Base-by-base conservation (phyloP, 2,113 vertebrate genomes). In the Myiopsitta monachus region DNA sequence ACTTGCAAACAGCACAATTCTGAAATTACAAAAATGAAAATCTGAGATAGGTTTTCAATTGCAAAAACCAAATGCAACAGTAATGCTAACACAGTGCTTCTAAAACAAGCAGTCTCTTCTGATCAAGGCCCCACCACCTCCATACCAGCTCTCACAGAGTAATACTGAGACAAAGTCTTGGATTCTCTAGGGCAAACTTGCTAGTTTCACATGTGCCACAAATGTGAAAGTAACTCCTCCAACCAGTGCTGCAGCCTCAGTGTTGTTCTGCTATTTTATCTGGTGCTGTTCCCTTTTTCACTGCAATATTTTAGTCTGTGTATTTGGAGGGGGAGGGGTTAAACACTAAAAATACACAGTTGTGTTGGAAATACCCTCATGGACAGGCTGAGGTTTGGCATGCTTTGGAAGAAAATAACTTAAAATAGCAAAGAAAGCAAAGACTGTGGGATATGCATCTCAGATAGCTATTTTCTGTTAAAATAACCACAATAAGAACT, bases 391-490 rank as follows among this genome's bases (percentile, higher is more conserved):
- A 90, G 73, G 85, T 90, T 81, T 93, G 79, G 59, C 86, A 88
- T 43, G 59, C 51, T 93, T 88, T 81, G 73, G 38, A 93, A 92
- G 51, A 92, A 94, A 83, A 57, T 67, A 83, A 83, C 92, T 92
- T 90, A 69, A 93, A 96, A 92, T 81, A 92, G 89, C 59, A 85
- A 66, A 21, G 80, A 86, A 90, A 93, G 88, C 68, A 83, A 80
- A 82, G 59, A 62, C 28, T 90, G 49, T n/a, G 19, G 57, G 59
- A 96, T 55, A 77, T 49, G 63, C 24, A 83, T 66, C 43, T 88
- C 87, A n/a, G 26, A 70, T 68, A 21, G 49, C 38, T 87, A 80
- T 87, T 74, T 95, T 78, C 91, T 84, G 46, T 51, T 91, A 62
- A 83, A 94, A 94, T 41, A 84, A 67, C 74, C 61, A 75, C 47